phyloP scores from a whole-genome alignment of 2,797 vertebrate species.

The Enteromius argenteus region DNA sequence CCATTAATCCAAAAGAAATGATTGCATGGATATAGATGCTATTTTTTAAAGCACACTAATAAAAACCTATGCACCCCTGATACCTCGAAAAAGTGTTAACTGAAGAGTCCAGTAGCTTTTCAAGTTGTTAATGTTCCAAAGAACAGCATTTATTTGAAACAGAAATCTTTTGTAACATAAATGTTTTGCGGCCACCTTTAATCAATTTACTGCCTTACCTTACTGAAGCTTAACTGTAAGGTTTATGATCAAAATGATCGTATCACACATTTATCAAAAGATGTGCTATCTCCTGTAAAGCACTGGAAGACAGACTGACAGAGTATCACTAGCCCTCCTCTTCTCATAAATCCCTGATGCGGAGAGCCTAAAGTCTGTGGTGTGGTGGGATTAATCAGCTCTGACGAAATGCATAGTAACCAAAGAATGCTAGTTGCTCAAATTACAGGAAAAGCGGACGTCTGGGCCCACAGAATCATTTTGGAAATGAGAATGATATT shows the following conservation, averaged over 20 bases:
- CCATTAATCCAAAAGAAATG: background rate
- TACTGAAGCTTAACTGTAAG: background rate
- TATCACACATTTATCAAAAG: background rate
- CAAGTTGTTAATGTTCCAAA: background rate
- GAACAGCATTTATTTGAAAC: too few relatives aligned
- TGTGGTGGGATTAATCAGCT: slow-evolving; percentile 19
- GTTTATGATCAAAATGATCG: background rate
- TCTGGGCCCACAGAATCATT: slow-evolving; percentile 1
- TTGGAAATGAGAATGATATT: background rate
- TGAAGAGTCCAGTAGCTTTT: background rate
- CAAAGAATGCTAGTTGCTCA: slow-evolving; percentile 7
- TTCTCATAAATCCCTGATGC: background rate
- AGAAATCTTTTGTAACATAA: background rate
- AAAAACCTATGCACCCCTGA: background rate
- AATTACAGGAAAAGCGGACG: slow-evolving; percentile 30
- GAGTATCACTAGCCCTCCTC: background rate
- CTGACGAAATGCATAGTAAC: slow-evolving; percentile 17
- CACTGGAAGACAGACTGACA: background rate
- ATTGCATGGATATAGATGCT: background rate
- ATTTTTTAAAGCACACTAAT: background rate
- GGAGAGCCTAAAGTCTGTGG: slow-evolving; percentile 4
- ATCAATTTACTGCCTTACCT: background rate
- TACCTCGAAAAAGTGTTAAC: background rate
- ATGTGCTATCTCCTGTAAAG: background rate
- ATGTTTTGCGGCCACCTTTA: background rate